A percentile compares a stretch with the other conserved stretches of the same genome.
phyloP scores from a whole-genome alignment of 2,888 invertebrate genomes.

The Perizoma flavofasciatum region DNA sequence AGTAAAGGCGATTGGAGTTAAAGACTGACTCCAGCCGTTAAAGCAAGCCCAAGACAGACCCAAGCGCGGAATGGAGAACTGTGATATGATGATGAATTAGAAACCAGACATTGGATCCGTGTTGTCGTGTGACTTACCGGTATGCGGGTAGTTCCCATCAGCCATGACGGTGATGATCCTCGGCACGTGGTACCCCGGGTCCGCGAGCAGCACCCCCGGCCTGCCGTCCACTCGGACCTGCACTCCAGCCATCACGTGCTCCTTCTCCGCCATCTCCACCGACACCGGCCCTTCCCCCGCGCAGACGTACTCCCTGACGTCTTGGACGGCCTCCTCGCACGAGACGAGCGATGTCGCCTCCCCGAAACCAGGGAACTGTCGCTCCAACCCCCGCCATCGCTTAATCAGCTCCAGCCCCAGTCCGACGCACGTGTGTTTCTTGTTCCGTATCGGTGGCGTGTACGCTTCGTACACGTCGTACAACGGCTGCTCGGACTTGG shows the following conservation, averaged over 20 bases:
- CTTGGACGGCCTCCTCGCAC: constrained; percentile 92
- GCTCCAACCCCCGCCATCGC: constrained; percentile 84
- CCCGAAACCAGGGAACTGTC: constrained; percentile 86
- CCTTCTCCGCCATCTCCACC: constrained; percentile 90
- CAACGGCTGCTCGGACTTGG: constrained; percentile 83
- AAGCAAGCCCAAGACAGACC: too few relatives aligned
- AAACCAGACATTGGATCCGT: neutral
- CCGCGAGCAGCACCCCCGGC: constrained; percentile 90
- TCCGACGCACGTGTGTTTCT: constrained; percentile 95
- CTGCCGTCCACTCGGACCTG: constrained; percentile 89
- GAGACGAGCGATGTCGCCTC: constrained; percentile 87
- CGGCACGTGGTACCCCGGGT: constrained; percentile 96
- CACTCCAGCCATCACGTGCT: constrained; percentile 93
- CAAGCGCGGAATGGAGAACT: too few relatives aligned
- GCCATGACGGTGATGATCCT: constrained; percentile 94
- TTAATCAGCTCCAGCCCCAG: constrained; percentile 89
- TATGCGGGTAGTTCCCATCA: constrained; percentile 93
- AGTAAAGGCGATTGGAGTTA: neutral
- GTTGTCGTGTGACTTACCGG: constrained; percentile 76
- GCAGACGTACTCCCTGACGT: constrained; percentile 80
- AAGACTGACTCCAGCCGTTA: neutral
- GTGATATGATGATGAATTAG: too few relatives aligned
- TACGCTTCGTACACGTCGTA: constrained; percentile 90
- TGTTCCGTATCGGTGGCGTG: constrained; percentile 89
- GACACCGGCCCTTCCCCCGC: constrained; percentile 82